Conservation (phyloP, 2,797 vertebrate genomes). For the Gymnothorax javanicus region DNA sequence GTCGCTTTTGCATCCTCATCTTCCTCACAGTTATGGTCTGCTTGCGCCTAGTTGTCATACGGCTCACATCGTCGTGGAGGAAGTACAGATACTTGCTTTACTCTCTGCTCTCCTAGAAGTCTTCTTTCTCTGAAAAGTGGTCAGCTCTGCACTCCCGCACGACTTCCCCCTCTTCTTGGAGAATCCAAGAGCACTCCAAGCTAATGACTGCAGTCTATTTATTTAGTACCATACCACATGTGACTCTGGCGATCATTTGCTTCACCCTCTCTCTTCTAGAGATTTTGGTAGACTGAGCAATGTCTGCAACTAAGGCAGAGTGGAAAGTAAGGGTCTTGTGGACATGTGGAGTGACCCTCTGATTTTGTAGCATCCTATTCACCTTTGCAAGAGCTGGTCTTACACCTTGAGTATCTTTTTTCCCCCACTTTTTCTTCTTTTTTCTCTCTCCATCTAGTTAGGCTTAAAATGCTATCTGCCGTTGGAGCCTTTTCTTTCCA, state of each 20-base stretch:
- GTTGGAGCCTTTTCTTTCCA: background rate
- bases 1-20: conserved; percentile 5
- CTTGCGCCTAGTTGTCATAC: conserved; percentile 12
- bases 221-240: too few relatives aligned
- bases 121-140: background rate
- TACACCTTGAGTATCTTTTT: conserved; percentile 1
- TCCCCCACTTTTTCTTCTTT: background rate
- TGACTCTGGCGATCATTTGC: too few relatives aligned
- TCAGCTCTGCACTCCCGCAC: background rate
- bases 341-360: too few relatives aligned
- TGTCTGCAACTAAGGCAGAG: too few relatives aligned
- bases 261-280: too few relatives aligned
- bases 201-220: too few relatives aligned
- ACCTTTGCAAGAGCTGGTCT: too few relatives aligned
- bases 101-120: background rate
- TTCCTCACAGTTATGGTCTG: background rate
- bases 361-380: too few relatives aligned
- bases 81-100: background rate
- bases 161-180: too few relatives aligned
- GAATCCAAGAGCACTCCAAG: too few relatives aligned
- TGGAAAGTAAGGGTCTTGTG: too few relatives aligned
- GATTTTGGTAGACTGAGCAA: too few relatives aligned
- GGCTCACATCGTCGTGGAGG: background rate
- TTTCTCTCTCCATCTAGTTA: background rate
- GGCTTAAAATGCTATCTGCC: conserved; percentile 5